A percentile compares a stretch with the other conserved stretches of the same genome.
These are phyloP conservation scores for Coelogynopora nodosa DNA, from an alignment of 2,888 invertebrate genomes.

Conservation along the genomic window DNA sequence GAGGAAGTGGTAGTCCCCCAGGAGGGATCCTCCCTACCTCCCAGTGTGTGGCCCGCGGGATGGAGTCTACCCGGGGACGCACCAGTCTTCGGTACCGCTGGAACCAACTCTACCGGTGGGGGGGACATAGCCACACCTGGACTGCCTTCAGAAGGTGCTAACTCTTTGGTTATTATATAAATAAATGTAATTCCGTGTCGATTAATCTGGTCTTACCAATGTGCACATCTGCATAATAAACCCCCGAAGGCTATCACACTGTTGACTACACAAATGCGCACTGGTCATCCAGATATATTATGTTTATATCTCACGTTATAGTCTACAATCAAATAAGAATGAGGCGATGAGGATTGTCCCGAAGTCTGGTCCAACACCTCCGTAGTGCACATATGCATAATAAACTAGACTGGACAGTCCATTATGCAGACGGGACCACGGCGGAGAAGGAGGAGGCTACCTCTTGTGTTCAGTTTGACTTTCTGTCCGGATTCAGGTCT, in stretches of 20 bases:
- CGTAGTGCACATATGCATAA: conserved; percentile 30
- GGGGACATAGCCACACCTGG: conserved; percentile 28
- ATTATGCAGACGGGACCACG: not conserved
- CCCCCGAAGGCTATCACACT: not conserved
- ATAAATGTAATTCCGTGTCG: not conserved
- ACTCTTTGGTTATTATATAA: not conserved
- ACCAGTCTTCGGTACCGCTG: conserved; percentile 26
- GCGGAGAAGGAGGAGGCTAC: too few relatives aligned
- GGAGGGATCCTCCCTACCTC: not conserved
- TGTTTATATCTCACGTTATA: too few relatives aligned
- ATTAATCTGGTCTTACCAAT: not conserved
- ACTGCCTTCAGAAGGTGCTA: not conserved
- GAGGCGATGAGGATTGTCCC: too few relatives aligned
- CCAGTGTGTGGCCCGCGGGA: conserved; percentile 21
- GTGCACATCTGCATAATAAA: conserved; percentile 31
- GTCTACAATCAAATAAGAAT: too few relatives aligned
- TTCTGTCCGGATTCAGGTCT: too few relatives aligned
- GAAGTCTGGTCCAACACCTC: too few relatives aligned
- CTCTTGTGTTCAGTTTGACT: too few relatives aligned
- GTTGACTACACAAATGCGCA: not conserved
- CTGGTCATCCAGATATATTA: not conserved
- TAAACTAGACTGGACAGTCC: not conserved
- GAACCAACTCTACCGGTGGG: not conserved
- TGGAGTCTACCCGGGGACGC: conserved; percentile 36
- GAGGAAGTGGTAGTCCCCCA: conserved; percentile 5